Evolutionary conservation across 2,113 vertebrate species (phyloP).

Genomic region (Numenius arquata): DNA sequence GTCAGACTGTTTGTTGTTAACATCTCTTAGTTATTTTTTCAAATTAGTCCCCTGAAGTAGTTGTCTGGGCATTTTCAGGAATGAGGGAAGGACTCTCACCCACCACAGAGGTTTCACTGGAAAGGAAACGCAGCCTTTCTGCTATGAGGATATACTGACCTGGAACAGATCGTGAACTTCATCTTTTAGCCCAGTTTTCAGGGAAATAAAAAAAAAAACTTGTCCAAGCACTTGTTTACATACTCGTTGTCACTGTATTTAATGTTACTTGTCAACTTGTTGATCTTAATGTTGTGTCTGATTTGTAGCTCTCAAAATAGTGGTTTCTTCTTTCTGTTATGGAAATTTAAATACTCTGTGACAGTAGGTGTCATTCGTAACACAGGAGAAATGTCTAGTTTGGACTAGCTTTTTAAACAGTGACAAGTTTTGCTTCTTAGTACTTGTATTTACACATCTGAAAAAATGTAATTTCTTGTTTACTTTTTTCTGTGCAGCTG

Average conservation of each 20-base stretch:
- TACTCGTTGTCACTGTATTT: not conserved
- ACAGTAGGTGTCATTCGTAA: not conserved
- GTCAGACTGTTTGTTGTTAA: not conserved
- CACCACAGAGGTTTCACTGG: not conserved
- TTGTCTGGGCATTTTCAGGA: not conserved
- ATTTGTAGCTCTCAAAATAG: not conserved
- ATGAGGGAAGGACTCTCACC: not conserved
- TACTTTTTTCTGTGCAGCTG: constrained; percentile 65
- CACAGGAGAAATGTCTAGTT: not conserved
- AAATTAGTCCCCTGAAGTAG: not conserved
- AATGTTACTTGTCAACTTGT: not conserved
- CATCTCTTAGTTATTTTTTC: not conserved
- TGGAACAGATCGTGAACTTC: not conserved
- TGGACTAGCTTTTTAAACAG: not conserved
- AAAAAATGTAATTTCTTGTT: constrained; percentile 46
- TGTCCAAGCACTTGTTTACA: not conserved
- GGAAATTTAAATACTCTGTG: not conserved
- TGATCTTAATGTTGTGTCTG: not conserved
- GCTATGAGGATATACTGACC: not conserved
- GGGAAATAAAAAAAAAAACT: not conserved
- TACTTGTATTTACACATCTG: constrained; percentile 24
- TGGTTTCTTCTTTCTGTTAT: not conserved
- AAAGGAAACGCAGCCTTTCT: not conserved
- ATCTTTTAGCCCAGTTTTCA: not conserved
- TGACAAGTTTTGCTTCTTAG: not conserved